These are phyloP conservation scores for Triplophysa rosa DNA, from an alignment of 2,113 vertebrate genomes.

Conservation along the genomic window DNA sequence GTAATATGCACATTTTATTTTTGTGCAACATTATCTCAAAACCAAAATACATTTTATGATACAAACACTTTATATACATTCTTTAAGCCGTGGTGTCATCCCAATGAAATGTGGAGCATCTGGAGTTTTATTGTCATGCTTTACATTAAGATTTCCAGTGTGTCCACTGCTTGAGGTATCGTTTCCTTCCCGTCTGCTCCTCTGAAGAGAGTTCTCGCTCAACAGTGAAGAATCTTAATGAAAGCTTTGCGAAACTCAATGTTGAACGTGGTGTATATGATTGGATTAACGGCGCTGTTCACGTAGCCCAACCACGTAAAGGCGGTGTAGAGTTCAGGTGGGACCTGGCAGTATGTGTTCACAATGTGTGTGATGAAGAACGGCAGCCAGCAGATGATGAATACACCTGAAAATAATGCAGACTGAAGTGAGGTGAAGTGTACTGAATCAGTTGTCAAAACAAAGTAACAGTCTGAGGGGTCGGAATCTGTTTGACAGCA, in stretches of 20 bases:
- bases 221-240: conserved; percentile 97
- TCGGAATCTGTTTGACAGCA: background rate
- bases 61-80: conserved; percentile 50
- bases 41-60: conserved; percentile 21
- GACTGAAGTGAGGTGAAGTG: background rate
- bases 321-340: conserved; percentile 90
- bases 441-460: background rate
- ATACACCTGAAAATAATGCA: conserved; percentile 82
- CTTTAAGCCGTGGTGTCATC: background rate
- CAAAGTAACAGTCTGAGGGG: background rate
- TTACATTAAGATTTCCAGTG: conserved; percentile 10
- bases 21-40: background rate
- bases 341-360: conserved; percentile 94
- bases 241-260: conserved; percentile 98
- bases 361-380: conserved; percentile 99
- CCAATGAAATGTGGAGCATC: conserved; percentile 5
- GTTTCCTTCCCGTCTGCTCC: conserved; percentile 16
- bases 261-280: conserved; percentile 99
- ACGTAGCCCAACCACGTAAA: conserved; percentile 98
- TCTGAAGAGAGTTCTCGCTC: conserved; percentile 51
- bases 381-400: conserved; percentile 98
- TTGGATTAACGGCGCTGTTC: conserved; percentile 97
- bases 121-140: background rate
- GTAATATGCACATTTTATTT: background rate
- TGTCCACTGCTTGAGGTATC: conserved; percentile 2